Conservation (phyloP, 1,140 invertebrate species). For the Lamellibrachia luymesi region DNA sequence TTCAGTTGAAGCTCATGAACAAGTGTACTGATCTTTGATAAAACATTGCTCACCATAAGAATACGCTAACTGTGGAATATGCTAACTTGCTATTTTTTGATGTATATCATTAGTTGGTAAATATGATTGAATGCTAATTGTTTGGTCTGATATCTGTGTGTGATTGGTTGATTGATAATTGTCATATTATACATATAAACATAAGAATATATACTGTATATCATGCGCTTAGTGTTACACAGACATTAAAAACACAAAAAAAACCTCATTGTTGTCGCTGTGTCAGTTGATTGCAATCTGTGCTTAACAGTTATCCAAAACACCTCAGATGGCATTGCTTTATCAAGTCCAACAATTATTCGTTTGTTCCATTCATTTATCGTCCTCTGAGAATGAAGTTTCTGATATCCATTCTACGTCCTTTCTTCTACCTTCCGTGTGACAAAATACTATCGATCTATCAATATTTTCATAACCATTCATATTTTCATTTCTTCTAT, state of each 20-base stretch:
- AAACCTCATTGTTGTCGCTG: background rate
- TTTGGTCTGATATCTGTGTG: background rate
- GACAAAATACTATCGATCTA: no score
- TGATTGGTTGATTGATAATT: background rate
- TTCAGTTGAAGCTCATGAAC: no score
- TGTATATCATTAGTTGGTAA: background rate
- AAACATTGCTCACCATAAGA: background rate
- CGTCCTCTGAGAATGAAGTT: no score
- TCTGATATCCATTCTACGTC: no score
- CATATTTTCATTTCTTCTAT: no score
- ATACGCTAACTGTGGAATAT: background rate
- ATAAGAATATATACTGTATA: conserved; percentile 6
- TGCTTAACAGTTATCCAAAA: no score
- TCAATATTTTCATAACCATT: no score
- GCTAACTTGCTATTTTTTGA: conserved; percentile 5
- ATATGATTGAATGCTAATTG: conserved; percentile 1
- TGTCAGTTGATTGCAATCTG: background rate
- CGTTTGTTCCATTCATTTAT: no score
- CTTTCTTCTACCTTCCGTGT: no score
- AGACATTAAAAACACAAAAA: conserved; percentile 1
- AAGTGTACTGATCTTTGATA: no score
- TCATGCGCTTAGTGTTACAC: background rate
- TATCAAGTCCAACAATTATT: background rate
- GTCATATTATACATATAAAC: conserved; percentile 1
- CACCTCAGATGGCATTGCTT: no score